phyloP scores from a whole-genome alignment of 1,140 invertebrate genomes.

The Meteorus sp. region DNA sequence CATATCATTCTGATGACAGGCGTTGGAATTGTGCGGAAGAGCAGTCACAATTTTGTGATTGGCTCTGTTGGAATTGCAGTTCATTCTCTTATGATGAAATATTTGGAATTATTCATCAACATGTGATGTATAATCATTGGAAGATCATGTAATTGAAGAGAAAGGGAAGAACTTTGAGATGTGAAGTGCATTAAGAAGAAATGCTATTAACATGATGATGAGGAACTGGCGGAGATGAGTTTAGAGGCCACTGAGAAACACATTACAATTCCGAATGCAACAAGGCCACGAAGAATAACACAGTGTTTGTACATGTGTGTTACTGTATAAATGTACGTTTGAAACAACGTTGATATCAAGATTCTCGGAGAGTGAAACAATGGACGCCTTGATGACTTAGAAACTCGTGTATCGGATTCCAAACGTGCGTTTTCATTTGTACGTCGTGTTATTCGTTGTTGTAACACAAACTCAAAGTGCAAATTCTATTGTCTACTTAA shows the following conservation, averaged over 20 bases:
- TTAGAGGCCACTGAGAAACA: constrained; percentile 16
- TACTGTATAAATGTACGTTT: neutral
- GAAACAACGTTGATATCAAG: constrained; percentile 20
- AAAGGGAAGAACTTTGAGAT: constrained; percentile 2
- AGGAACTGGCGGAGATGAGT: constrained; percentile 14
- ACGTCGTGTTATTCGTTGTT: too few relatives aligned
- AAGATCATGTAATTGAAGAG: constrained; percentile 13
- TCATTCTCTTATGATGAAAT: too few relatives aligned
- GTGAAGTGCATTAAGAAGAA: neutral
- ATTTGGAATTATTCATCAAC: neutral
- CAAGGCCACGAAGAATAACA: constrained; percentile 3
- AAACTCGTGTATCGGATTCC: constrained; percentile 23
- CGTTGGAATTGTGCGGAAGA: too few relatives aligned
- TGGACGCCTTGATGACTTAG: constrained; percentile 20
- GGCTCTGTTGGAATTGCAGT: too few relatives aligned
- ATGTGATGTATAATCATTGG: too few relatives aligned
- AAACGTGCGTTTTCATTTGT: constrained; percentile 18
- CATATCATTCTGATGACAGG: too few relatives aligned
- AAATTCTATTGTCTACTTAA: too few relatives aligned
- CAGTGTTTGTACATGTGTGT: neutral
- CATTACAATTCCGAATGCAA: constrained; percentile 23
- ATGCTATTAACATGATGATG: neutral
- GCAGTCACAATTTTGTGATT: too few relatives aligned
- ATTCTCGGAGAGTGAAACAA: constrained; percentile 15
- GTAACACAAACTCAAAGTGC: too few relatives aligned